A percentile compares a stretch with the other conserved stretches of the same genome.
These are phyloP conservation scores for Emberiza fucata DNA, from an alignment of 2,113 vertebrate species.

Conservation along the genomic window DNA sequence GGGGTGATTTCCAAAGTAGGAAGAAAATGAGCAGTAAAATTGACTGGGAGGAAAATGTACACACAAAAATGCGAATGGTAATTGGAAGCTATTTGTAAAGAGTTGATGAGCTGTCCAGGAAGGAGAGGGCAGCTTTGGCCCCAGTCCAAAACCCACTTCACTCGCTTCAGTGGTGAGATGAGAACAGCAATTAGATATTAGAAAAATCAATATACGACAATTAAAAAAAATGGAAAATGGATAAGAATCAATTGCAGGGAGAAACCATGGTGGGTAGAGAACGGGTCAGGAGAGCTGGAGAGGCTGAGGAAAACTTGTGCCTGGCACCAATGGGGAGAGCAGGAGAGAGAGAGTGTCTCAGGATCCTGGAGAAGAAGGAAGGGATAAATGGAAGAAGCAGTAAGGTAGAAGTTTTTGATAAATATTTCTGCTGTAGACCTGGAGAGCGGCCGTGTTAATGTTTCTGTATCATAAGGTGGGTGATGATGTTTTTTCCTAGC, in stretches of 20 bases:
- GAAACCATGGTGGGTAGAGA: neutral
- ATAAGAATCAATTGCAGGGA: neutral
- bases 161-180: slow-evolving; percentile 39
- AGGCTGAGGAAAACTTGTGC: neutral
- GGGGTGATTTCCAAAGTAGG: neutral
- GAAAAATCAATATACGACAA: slow-evolving; percentile 54
- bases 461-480: neutral
- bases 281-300: neutral
- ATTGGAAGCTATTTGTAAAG: slow-evolving; percentile 48
- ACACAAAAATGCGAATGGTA: neutral
- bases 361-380: neutral
- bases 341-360: neutral
- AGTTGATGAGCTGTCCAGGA: slow-evolving; percentile 53
- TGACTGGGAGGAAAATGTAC: neutral
- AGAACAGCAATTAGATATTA: slow-evolving; percentile 56
- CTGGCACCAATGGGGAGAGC: neutral
- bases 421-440: neutral
- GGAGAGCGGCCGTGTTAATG: neutral
- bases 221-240: slow-evolving; percentile 46
- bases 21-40: slow-evolving; percentile 26
- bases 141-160: slow-evolving; percentile 31
- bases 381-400: neutral
- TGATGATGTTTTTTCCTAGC: neutral
- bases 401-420: neutral
- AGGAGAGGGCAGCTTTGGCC: slow-evolving; percentile 49